Conservation (phyloP, 37 sponge, comb jelly and placozoan genomes). For the Theonella swinhoei region DNA sequence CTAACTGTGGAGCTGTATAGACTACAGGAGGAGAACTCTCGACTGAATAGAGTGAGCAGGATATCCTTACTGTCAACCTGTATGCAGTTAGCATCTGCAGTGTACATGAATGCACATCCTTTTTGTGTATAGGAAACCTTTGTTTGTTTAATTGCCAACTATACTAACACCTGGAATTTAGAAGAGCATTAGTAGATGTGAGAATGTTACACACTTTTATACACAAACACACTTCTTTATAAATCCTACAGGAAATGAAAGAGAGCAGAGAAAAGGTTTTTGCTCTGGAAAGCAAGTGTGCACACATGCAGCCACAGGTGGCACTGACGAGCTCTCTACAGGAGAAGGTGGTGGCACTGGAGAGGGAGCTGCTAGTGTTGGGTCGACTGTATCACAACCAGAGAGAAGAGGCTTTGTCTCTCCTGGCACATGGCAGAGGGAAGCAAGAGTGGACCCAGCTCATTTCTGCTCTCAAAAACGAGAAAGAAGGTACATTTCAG, state of each 20-base stretch:
- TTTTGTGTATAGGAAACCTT: too few relatives aligned
- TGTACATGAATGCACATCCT: too few relatives aligned
- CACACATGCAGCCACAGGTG: conserved; percentile 30
- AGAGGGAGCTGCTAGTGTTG: conserved; percentile 47
- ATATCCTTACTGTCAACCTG: neutral
- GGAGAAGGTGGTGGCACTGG: conserved; percentile 21
- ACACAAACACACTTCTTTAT: neutral
- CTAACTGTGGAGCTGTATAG: conserved; percentile 23
- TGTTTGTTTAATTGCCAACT: too few relatives aligned
- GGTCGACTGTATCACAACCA: conserved; percentile 62
- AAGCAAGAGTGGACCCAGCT: neutral
- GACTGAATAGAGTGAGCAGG: conserved; percentile 25
- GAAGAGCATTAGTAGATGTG: too few relatives aligned
- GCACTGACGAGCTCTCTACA: conserved; percentile 22
- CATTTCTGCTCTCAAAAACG: conserved; percentile 13
- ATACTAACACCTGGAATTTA: too few relatives aligned
- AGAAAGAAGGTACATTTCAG: conserved; percentile 40
- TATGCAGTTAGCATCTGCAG: too few relatives aligned
- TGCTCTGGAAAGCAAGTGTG: conserved; percentile 23
- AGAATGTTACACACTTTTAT: too few relatives aligned
- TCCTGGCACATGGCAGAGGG: neutral
- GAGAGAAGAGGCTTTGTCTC: conserved; percentile 9
- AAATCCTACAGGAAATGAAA: conserved; percentile 26
- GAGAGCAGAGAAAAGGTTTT: conserved; percentile 16
- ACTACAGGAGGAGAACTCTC: neutral